Conservation (phyloP, 1,140 invertebrate genomes). For the Diploscapter pachys region DNA sequence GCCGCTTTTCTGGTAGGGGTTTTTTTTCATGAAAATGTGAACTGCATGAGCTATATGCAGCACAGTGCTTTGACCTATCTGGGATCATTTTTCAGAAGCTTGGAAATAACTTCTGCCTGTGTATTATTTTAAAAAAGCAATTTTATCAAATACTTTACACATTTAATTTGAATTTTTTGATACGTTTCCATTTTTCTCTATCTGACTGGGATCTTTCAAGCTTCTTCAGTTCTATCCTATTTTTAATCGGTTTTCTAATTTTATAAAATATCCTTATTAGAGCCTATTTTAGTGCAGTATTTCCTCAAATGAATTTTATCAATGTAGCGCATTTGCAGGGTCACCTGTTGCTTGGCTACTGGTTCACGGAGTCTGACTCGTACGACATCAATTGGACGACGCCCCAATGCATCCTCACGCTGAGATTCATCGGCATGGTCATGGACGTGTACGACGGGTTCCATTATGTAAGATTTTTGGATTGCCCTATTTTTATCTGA, state of each 20-base stretch:
- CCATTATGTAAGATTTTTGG: constrained; percentile 20
- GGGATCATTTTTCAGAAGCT: neutral
- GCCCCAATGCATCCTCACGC: constrained; percentile 63
- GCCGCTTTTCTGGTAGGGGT: constrained; percentile 58
- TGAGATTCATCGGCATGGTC: constrained; percentile 61
- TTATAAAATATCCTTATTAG: neutral
- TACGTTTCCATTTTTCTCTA: too few species aligned
- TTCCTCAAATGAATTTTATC: neutral
- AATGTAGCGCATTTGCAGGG: constrained; percentile 51
- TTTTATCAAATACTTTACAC: too few species aligned
- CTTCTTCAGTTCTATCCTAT: neutral
- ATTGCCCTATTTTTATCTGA: neutral
- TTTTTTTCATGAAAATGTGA: constrained; percentile 18
- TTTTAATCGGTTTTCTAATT: constrained; percentile 10
- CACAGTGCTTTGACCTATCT: neutral
- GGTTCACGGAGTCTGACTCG: constrained; percentile 43
- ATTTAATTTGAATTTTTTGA: too few species aligned
- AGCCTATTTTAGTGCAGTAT: constrained; percentile 31
- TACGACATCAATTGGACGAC: constrained; percentile 63
- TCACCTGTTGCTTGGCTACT: constrained; percentile 61
- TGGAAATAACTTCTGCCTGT: neutral
- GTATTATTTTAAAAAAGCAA: neutral
- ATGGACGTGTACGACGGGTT: constrained; percentile 63
- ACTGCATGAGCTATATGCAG: constrained; percentile 23
- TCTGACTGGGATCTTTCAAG: neutral